A percentile compares a stretch with the other conserved stretches of the same genome.
Evolutionary conservation across 2,113 vertebrate genomes (phyloP).

Genomic region (Vulpes ferrilata): DNA sequence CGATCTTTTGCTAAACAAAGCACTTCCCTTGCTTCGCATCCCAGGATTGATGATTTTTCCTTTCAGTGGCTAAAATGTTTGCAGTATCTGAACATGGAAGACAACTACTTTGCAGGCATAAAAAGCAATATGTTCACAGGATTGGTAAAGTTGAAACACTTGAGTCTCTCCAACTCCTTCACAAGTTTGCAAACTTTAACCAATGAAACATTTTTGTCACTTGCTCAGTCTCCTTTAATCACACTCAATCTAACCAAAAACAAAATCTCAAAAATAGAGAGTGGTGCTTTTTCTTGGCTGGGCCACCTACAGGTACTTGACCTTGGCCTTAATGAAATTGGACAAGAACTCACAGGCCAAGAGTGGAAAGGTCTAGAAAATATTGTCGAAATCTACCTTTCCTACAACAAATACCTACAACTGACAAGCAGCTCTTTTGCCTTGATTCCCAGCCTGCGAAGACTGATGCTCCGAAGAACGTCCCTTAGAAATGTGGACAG

Average conservation of each 20-base stretch:
- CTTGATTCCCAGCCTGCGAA: slow-evolving; percentile 89
- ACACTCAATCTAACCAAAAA: slow-evolving; percentile 92
- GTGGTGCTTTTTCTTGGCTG: slow-evolving; percentile 89
- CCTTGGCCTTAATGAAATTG: slow-evolving; percentile 94
- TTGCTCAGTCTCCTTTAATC: slow-evolving; percentile 90
- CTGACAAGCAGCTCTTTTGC: slow-evolving; percentile 90
- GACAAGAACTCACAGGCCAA: slow-evolving; percentile 90
- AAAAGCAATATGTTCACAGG: slow-evolving; percentile 91
- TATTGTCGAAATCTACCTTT: slow-evolving; percentile 92
- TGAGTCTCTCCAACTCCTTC: slow-evolving; percentile 91
- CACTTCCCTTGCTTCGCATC: not conserved
- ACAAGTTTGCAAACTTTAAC: slow-evolving; percentile 88
- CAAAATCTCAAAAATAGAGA: slow-evolving; percentile 87
- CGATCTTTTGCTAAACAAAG: slow-evolving; percentile 85
- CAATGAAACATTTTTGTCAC: slow-evolving; percentile 91
- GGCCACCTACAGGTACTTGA: slow-evolving; percentile 89
- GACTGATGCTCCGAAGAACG: slow-evolving; percentile 91
- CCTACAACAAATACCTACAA: slow-evolving; percentile 89
- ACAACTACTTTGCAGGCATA: slow-evolving; percentile 86
- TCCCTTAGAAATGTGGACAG: slow-evolving; percentile 85
- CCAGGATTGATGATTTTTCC: slow-evolving; percentile 90
- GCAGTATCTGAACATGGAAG: slow-evolving; percentile 91
- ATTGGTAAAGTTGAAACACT: slow-evolving; percentile 88
- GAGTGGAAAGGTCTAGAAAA: slow-evolving; percentile 93
- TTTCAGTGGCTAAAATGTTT: slow-evolving; percentile 91